Evolutionary conservation across 2,797 vertebrate species (phyloP).

Genomic region (Nyctibius grandis): DNA sequence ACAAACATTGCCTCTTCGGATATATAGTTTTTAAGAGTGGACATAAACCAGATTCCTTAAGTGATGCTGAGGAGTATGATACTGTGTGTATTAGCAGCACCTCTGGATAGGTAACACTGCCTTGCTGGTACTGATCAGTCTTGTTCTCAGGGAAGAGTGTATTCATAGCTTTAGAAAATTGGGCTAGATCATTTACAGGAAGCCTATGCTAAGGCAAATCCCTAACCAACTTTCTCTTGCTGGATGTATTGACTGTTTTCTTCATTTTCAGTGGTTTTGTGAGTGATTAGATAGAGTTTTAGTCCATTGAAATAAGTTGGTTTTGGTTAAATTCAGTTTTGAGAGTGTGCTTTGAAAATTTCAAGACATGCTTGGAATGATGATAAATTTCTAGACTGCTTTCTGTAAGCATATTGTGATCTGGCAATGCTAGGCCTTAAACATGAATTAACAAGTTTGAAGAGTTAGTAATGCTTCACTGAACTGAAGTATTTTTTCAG

Average conservation of each 20-base stretch:
- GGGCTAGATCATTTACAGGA: not conserved
- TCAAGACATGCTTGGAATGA: not conserved
- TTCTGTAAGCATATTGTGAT: not conserved
- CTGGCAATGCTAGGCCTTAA: not conserved
- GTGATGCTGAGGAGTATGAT: not conserved
- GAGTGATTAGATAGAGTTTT: not conserved
- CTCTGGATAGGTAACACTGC: not conserved
- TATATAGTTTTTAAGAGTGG: not conserved
- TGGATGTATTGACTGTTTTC: not conserved
- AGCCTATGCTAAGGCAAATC: not conserved
- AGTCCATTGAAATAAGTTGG: not conserved
- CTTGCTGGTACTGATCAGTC: not conserved
- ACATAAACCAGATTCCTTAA: not conserved
- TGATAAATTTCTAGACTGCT: not conserved
- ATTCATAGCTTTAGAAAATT: not conserved
- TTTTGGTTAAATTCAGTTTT: not conserved
- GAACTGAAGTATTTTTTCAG: not conserved
- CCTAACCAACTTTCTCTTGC: not conserved
- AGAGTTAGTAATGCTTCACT: not conserved
- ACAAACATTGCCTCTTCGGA: not conserved
- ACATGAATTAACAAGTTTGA: not conserved
- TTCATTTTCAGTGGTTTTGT: not conserved
- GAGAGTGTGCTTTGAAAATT: not conserved
- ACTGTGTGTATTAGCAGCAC: not conserved
- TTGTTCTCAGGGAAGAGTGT: not conserved